These are phyloP conservation scores for Gortyna flavago DNA, from an alignment of 2,888 invertebrate species.

Conservation along the genomic window DNA sequence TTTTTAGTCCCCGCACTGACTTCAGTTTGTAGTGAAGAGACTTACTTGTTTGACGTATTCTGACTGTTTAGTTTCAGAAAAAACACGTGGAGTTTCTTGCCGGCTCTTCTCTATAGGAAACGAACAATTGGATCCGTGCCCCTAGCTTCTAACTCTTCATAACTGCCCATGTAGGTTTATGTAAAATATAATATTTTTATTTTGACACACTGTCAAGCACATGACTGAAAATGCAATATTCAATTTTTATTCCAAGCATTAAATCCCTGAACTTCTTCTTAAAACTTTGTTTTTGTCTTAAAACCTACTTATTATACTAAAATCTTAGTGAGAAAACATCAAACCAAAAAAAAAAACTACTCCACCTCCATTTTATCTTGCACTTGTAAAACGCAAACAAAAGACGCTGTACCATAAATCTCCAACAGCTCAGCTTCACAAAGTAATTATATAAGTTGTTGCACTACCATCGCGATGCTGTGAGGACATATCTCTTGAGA, in stretches of 20 bases:
- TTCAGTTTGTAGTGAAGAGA: background rate
- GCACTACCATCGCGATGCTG: constrained; percentile 25
- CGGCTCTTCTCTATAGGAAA: too few relatives aligned
- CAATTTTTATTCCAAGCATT: background rate
- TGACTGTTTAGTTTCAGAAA: too few relatives aligned
- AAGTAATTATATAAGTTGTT: constrained; percentile 47
- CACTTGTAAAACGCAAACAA: constrained; percentile 10
- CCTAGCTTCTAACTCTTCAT: too few relatives aligned
- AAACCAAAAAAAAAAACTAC: background rate
- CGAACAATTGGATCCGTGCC: too few relatives aligned
- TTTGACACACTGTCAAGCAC: too few relatives aligned
- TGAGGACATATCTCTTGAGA: constrained; percentile 28
- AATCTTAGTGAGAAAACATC: too few relatives aligned
- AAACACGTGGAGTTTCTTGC: too few relatives aligned
- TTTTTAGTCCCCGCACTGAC: background rate
- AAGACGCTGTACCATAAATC: constrained; percentile 22
- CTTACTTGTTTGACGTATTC: too few relatives aligned
- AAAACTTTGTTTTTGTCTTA: background rate
- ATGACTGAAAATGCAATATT: background rate
- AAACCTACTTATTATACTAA: background rate
- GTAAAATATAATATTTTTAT: too few relatives aligned
- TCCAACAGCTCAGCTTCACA: background rate
- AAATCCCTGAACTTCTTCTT: too few relatives aligned
- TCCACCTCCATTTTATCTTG: constrained; percentile 6
- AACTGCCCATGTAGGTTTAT: too few relatives aligned